Conservation (phyloP, 2,797 vertebrate species). For the Kryptopterus vitreolus region DNA sequence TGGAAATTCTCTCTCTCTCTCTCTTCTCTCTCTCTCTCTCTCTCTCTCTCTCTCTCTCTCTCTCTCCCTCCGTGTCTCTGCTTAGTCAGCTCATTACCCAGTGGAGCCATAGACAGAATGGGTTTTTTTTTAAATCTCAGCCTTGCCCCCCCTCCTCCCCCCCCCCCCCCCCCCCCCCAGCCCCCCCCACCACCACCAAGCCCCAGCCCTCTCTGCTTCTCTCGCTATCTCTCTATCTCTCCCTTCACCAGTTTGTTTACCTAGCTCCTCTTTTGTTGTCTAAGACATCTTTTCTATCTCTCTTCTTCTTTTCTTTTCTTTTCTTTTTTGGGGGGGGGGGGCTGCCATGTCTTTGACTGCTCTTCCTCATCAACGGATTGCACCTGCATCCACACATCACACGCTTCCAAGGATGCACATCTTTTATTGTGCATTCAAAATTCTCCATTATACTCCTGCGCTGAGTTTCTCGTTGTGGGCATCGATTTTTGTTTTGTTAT, state of each 20-base stretch:
- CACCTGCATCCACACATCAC: constrained; percentile 25
- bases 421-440: constrained; percentile 31
- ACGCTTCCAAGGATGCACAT: constrained; percentile 18
- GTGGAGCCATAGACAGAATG: constrained; percentile 74
- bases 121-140: constrained; percentile 78
- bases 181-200: neutral
- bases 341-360: constrained; percentile 39
- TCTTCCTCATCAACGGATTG: constrained; percentile 12
- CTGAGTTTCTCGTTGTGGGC: constrained; percentile 19
- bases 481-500: constrained; percentile 19
- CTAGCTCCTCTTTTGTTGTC: constrained; percentile 45
- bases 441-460: constrained; percentile 6
- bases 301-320: neutral
- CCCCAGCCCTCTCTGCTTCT: constrained; percentile 24
- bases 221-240: constrained; percentile 27
- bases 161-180: neutral
- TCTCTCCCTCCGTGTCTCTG: constrained; percentile 47
- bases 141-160: constrained; percentile 49
- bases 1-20: constrained; percentile 9
- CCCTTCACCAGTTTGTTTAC: constrained; percentile 47
- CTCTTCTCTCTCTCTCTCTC: constrained; percentile 43
- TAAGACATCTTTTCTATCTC: constrained; percentile 27
- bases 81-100: constrained; percentile 77
- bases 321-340: constrained; percentile 27
- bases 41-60: constrained; percentile 52